phyloP scores from a whole-genome alignment of 2,888 invertebrate species.

The Notocelia uddmanniana region DNA sequence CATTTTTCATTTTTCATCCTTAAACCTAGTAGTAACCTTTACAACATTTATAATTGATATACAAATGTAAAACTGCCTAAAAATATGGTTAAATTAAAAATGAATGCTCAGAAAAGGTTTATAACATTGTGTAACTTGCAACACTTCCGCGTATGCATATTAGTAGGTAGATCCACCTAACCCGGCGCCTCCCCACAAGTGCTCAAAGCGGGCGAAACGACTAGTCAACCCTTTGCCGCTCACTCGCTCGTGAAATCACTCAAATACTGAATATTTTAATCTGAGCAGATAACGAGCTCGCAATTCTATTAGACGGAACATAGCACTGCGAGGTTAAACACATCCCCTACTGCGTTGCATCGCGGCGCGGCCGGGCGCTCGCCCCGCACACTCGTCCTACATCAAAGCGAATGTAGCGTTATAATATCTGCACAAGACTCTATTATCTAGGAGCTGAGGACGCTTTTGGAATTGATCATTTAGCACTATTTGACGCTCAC shows the following conservation, averaged over 20 bases:
- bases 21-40: too few species aligned
- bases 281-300: conserved; percentile 86
- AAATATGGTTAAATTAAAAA: not conserved
- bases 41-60: too few species aligned
- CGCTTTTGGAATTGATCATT: not conserved
- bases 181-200: conserved; percentile 77
- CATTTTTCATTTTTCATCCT: too few species aligned
- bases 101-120: conserved; percentile 42
- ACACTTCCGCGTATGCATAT: conserved; percentile 71
- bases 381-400: conserved; percentile 29
- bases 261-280: conserved; percentile 87
- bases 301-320: conserved; percentile 86
- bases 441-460: conserved; percentile 15
- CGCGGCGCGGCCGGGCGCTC: conserved; percentile 47
- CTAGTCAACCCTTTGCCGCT: conserved; percentile 85
- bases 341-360: conserved; percentile 60
- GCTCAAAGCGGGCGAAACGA: conserved; percentile 83
- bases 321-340: conserved; percentile 81
- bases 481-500: not conserved
- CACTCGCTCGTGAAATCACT: conserved; percentile 86
- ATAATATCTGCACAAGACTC: conserved; percentile 2
- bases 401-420: conserved; percentile 14
- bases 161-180: conserved; percentile 66
- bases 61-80: too few species aligned
- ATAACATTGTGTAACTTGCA: conserved; percentile 60